Evolutionary conservation across 92 coral and sea anemone genomes (phyloP), one percentile per base, ranked within the genome.

Genomic region (Phenganax subtilis): DNA sequence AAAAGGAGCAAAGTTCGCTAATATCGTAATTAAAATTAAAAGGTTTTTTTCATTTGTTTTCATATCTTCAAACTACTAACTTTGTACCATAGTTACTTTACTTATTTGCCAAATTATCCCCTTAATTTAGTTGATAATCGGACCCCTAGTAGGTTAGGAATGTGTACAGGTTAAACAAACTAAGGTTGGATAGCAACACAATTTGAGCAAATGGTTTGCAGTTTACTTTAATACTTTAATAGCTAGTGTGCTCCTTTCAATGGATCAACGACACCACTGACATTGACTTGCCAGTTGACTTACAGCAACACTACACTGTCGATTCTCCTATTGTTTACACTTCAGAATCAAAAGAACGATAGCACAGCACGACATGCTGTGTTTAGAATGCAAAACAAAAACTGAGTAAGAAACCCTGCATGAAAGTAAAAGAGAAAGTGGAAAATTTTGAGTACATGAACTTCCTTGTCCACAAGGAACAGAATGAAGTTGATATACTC

Each of bases 321-420:
- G 47, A 37, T 37, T 37, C 47, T 37, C 47, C 5, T 37, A 5
- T 64, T 17, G 30, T 28, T 64, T 64, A 17, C 70, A 64, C 70
- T 44, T 20, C 1, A 37, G 30, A 44, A 8, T 28, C 31, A 68
- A 68, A 6, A 66, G 72, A 37, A 44, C 54, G 47, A 30, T 6
- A 30, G 11, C 73, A 37, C 73, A 68, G 53, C 73, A 30, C 29
- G 73, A 61, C 51, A 37, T 66, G 72, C 54, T 30, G 53, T 68
- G 73, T 68, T 30, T 16, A 30, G 31, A 37, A 68, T 68, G 73
- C 15, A 28, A 68, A 68, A 68, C 54, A 68, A 68, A 66, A 68
- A 29, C 73, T 30, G n/a, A 37, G 47, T 7, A 0, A 68, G 31
- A 68, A 68, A 30, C 53, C 31, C 73, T 12, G 54, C 73, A 68